A percentile compares a stretch with the other conserved stretches of the same genome.
Evolutionary conservation across 2,113 vertebrate genomes (phyloP).

Genomic region (Entelurus aequoreus): DNA sequence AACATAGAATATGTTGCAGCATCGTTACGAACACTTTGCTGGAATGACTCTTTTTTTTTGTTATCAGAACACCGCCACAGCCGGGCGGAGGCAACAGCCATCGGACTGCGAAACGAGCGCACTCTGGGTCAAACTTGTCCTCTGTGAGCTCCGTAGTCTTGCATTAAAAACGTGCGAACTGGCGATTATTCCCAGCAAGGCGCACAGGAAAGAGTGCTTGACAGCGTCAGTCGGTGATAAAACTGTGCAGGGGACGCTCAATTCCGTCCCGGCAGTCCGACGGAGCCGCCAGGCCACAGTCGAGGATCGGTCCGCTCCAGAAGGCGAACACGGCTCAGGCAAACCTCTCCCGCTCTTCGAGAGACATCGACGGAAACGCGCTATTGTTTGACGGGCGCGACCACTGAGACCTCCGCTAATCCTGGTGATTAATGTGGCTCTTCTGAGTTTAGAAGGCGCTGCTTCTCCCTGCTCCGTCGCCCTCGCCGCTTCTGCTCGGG

Average conservation of each 20-base stretch:
- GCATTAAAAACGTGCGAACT: constrained; percentile 18
- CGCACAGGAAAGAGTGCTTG: rapidly evolving
- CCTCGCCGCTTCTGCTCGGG: constrained; percentile 49
- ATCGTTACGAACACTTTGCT: constrained; percentile 30
- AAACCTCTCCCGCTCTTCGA: constrained; percentile 8
- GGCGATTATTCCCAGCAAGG: not conserved
- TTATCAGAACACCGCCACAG: constrained; percentile 26
- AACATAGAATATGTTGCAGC: constrained; percentile 35
- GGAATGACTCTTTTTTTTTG: constrained; percentile 11
- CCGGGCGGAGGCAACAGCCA: constrained; percentile 54
- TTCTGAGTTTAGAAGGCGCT: constrained; percentile 41
- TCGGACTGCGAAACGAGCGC: constrained; percentile 55
- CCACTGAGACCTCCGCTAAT: constrained; percentile 24
- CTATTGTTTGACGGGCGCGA: not conserved
- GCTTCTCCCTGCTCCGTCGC: constrained; percentile 49
- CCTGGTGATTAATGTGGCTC: constrained; percentile 11
- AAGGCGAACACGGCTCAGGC: constrained; percentile 19
- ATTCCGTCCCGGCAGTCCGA: constrained; percentile 29
- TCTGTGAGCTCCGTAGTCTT: constrained; percentile 16
- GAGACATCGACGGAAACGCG: not conserved
- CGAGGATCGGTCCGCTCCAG: constrained; percentile 39
- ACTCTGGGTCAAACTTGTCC: constrained; percentile 55
- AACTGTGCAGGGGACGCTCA: constrained; percentile 25
- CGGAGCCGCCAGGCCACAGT: constrained; percentile 43
- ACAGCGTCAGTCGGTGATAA: not conserved